A percentile compares a stretch with the other conserved stretches of the same genome.
Conservation (phyloP, 1,140 invertebrate genomes). For the Forficula auricularia region DNA sequence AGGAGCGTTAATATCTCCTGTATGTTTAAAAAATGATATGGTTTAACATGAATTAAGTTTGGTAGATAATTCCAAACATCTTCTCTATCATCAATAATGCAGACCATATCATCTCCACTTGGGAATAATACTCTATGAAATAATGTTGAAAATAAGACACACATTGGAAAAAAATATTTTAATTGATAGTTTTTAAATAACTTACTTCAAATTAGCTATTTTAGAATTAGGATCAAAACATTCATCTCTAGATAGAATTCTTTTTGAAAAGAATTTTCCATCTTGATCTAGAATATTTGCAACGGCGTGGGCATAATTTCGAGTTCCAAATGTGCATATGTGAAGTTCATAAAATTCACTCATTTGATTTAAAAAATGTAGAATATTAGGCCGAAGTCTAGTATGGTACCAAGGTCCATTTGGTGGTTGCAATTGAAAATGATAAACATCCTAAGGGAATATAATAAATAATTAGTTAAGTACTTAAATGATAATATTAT, state of each 20-base stretch:
- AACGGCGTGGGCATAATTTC: conserved; percentile 94
- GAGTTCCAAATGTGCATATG: conserved; percentile 94
- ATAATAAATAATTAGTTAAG: too few relatives aligned
- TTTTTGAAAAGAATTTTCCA: conserved; percentile 76
- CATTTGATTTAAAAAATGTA: conserved; percentile 70
- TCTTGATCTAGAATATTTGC: conserved; percentile 78
- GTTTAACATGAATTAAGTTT: conserved; percentile 92
- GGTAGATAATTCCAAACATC: conserved; percentile 95
- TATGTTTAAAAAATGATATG: conserved; percentile 95
- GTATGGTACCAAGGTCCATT: conserved; percentile 86
- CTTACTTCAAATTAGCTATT: conserved; percentile 89
- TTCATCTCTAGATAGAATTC: conserved; percentile 94
- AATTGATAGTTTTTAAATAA: too few relatives aligned
- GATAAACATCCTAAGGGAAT: conserved; percentile 80
- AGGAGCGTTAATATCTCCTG: conserved; percentile 96
- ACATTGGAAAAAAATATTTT: too few relatives aligned
- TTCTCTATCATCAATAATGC: conserved; percentile 96
- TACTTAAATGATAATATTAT: too few relatives aligned
- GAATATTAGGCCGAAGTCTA: conserved; percentile 70
- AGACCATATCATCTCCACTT: conserved; percentile 92
- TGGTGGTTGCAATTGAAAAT: conserved; percentile 74
- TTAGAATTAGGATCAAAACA: conserved; percentile 92
- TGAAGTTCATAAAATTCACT: conserved; percentile 85
- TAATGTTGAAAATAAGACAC: conserved; percentile 12
- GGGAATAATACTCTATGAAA: conserved; percentile 82